Conservation (phyloP, 2,888 invertebrate genomes). For the Mechanitis messenoides region DNA sequence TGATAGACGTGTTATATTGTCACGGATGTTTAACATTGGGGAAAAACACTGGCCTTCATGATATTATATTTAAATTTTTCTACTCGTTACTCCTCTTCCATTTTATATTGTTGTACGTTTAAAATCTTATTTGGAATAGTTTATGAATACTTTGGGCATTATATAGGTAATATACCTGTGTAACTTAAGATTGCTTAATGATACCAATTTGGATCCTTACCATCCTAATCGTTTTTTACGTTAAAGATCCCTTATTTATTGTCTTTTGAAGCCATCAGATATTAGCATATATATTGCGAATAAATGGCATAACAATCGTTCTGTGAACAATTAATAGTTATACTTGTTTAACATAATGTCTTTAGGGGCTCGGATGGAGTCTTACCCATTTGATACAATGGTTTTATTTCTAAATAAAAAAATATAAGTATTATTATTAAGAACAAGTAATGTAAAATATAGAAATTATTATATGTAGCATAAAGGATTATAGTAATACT, state of each 20-base stretch:
- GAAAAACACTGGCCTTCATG: slow-evolving; percentile 15
- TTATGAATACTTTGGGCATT: too few species aligned
- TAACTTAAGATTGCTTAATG: too few species aligned
- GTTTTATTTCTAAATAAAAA: background rate
- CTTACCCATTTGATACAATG: background rate
- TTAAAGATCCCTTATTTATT: slow-evolving; percentile 22
- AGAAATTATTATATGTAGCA: too few species aligned
- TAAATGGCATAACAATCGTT: slow-evolving; percentile 44
- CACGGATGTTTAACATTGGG: slow-evolving; percentile 28
- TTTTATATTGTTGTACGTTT: background rate
- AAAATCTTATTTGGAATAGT: too few species aligned
- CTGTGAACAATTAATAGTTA: slow-evolving; percentile 55
- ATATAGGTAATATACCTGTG: too few species aligned
- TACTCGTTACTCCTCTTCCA: background rate
- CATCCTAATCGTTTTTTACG: background rate
- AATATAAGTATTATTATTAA: background rate
- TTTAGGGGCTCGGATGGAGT: slow-evolving; percentile 20
- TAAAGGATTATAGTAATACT: too few species aligned
- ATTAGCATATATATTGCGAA: slow-evolving; percentile 69
- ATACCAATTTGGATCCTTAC: background rate
- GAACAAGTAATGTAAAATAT: too few species aligned
- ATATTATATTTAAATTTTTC: background rate
- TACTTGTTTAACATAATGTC: slow-evolving; percentile 58
- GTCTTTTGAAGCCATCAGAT: slow-evolving; percentile 43
- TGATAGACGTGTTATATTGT: slow-evolving; percentile 68